Percentiles rank a stretch among this genome's conserved stretches.
Evolutionary conservation across 2,797 vertebrate genomes (phyloP).

Genomic region (Pseudochirops corinnae): DNA sequence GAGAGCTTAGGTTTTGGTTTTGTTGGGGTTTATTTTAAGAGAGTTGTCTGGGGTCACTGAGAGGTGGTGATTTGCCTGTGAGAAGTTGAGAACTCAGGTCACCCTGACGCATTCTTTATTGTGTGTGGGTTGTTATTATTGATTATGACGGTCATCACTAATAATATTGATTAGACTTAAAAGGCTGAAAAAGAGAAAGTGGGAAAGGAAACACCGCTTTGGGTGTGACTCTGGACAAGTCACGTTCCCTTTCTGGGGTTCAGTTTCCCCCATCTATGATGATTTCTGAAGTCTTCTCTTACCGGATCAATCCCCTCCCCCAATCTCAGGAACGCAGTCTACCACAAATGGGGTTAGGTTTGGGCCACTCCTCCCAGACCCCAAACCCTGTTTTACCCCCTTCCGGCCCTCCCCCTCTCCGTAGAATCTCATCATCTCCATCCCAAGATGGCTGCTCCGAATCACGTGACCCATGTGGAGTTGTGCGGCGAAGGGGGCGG

Average conservation of each 20-base stretch:
- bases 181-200: background rate
- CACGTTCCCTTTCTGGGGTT: background rate
- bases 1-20: background rate
- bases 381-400: background rate
- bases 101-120: background rate
- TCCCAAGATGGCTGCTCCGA: background rate
- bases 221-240: background rate
- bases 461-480: background rate
- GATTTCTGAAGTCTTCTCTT: background rate
- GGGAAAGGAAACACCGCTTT: background rate
- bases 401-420: background rate
- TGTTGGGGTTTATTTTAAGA: background rate
- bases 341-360: background rate
- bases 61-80: background rate
- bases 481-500: background rate
- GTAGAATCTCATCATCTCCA: too few species aligned
- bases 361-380: background rate
- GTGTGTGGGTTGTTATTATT: background rate
- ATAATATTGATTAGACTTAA: background rate
- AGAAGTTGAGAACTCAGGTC: background rate
- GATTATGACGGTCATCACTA: background rate
- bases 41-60: background rate
- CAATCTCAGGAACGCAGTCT: background rate
- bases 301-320: background rate
- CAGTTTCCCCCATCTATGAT: background rate